Conservation (phyloP, 2,888 invertebrate species). For the Conistra vaccinii region DNA sequence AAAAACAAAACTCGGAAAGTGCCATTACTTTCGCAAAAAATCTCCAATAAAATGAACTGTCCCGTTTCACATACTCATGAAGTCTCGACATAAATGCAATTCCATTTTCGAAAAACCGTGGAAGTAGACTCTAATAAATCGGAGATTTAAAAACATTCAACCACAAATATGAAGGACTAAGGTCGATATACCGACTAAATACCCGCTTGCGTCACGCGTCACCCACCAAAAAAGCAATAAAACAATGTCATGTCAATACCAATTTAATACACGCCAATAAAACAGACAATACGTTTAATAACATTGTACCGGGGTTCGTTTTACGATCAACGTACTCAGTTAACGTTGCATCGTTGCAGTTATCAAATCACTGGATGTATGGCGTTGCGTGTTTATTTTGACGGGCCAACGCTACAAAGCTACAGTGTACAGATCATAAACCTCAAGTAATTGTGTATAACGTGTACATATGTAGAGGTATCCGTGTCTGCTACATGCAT, state of each 20-base stretch:
- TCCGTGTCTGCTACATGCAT: constrained; percentile 64
- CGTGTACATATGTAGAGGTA: constrained; percentile 55
- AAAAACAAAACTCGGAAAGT: background rate
- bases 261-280: constrained; percentile 81
- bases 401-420: constrained; percentile 67
- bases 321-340: constrained; percentile 71
- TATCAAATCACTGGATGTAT: constrained; percentile 78
- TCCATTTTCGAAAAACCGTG: too few species aligned
- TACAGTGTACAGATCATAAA: constrained; percentile 62
- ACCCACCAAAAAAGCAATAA: constrained; percentile 63
- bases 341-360: constrained; percentile 71
- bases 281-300: constrained; percentile 78
- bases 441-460: constrained; percentile 66
- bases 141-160: too few species aligned
- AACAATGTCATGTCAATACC: constrained; percentile 73
- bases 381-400: constrained; percentile 77
- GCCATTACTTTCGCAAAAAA: too few species aligned
- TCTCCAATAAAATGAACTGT: too few species aligned
- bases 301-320: constrained; percentile 73
- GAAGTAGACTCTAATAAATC: too few species aligned
- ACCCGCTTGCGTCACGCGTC: constrained; percentile 32
- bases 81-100: too few species aligned
- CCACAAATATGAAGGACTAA: too few species aligned
- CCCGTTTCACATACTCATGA: too few species aligned
- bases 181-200: constrained; percentile 4